phyloP scores from a whole-genome alignment of 2,113 vertebrate genomes.

The Neopipo cinnamomea region DNA sequence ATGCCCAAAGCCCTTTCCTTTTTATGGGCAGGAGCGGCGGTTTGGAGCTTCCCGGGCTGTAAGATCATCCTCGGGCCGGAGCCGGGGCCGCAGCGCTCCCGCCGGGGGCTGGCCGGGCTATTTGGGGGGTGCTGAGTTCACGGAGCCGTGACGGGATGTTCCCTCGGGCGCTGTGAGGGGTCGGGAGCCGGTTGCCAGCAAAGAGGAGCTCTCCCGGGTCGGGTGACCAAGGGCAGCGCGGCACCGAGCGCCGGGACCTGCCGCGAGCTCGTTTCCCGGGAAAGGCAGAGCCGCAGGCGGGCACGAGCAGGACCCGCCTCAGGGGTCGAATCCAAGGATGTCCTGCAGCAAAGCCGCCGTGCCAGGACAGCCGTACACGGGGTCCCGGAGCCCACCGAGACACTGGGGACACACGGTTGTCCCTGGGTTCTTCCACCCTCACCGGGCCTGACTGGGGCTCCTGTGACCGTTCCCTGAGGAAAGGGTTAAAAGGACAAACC shows the following conservation, averaged over 20 bases:
- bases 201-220: not conserved
- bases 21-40: constrained; percentile 48
- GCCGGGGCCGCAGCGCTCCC: not conserved
- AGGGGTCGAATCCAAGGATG: fast-evolving
- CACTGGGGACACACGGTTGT: not conserved
- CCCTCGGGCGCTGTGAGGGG: not conserved
- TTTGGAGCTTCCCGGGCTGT: not conserved
- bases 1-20: constrained; percentile 2
- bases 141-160: not conserved
- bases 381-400: fast-evolving
- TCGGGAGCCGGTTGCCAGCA: not conserved
- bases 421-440: not conserved
- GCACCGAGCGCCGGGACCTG: not conserved
- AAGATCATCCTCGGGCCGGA: not conserved
- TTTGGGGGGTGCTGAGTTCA: not conserved
- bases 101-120: not conserved
- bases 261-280: not conserved
- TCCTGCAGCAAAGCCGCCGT: not conserved
- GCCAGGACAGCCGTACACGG: not conserved
- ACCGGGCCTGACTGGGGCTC: too few relatives aligned
- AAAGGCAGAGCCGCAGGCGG: not conserved
- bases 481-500: not conserved
- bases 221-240: not conserved
- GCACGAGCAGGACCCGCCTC: not conserved
- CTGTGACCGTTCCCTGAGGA: not conserved